These are phyloP conservation scores for Paedocypris micromegethes DNA, from an alignment of 2,797 vertebrate species.

Conservation along the genomic window DNA sequence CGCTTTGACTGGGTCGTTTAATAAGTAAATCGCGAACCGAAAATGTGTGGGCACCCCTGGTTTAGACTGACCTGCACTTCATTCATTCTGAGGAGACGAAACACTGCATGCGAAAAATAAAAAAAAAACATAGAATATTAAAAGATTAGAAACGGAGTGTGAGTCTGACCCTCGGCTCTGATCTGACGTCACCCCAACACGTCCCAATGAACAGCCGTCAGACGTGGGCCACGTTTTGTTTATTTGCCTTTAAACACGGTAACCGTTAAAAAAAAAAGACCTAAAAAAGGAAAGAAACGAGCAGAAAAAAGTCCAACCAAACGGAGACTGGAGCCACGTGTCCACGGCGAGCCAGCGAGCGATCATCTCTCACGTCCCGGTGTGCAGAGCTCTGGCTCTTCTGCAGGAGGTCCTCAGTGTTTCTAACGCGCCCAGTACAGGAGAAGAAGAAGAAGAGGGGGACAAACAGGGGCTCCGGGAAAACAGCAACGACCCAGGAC, in stretches of 20 bases:
- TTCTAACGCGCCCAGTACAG: slow-evolving; percentile 40
- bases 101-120: too few relatives aligned
- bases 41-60: too few relatives aligned
- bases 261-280: slow-evolving; percentile 70
- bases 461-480: slow-evolving; percentile 18
- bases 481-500: slow-evolving; percentile 44
- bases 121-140: too few relatives aligned
- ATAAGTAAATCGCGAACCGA: too few relatives aligned
- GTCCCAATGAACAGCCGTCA: slow-evolving; percentile 70
- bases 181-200: too few relatives aligned
- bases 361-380: slow-evolving; percentile 47
- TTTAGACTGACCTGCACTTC: too few relatives aligned
- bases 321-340: too few relatives aligned
- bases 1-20: too few relatives aligned
- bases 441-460: background rate
- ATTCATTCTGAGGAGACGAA: too few relatives aligned
- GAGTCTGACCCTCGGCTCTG: too few relatives aligned
- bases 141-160: too few relatives aligned
- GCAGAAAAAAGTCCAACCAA: slow-evolving; percentile 37
- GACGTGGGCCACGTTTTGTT: slow-evolving; percentile 70
- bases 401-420: slow-evolving; percentile 48
- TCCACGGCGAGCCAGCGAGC: too few relatives aligned
- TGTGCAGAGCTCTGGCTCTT: slow-evolving; percentile 51
- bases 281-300: slow-evolving; percentile 67
- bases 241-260: slow-evolving; percentile 79